Conservation (phyloP, 2,113 vertebrate genomes). For the Limnothrissa miodon region DNA sequence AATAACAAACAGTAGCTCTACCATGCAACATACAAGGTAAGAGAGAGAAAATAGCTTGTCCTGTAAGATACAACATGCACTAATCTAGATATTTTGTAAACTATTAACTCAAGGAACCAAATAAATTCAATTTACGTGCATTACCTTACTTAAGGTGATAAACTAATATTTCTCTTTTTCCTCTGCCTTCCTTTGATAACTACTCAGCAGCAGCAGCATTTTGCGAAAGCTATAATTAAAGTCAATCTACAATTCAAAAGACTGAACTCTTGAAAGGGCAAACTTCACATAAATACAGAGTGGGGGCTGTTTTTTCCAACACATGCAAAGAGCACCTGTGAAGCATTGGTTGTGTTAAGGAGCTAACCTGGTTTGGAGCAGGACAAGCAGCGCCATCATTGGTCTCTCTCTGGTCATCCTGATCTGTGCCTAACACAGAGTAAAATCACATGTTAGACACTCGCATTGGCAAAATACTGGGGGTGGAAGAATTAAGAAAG, state of each 20-base stretch:
- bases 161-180: too few species aligned
- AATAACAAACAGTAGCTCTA: background rate
- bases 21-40: background rate
- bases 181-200: background rate
- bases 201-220: background rate
- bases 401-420: slow-evolving; percentile 63
- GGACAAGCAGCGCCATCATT: slow-evolving; percentile 64
- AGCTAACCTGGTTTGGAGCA: slow-evolving; percentile 64
- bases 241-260: background rate
- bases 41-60: background rate
- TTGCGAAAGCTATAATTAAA: background rate
- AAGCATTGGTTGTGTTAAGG: background rate
- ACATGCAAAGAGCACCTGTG: background rate
- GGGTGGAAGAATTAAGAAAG: too few species aligned
- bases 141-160: too few species aligned
- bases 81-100: background rate
- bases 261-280: background rate
- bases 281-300: background rate
- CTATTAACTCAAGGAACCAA: background rate
- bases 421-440: slow-evolving; percentile 63
- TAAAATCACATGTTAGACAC: background rate
- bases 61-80: background rate
- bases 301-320: background rate
- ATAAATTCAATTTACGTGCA: background rate
- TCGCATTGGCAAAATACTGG: background rate